Base-by-base conservation (phyloP, 2,797 vertebrate species). In the Sebastes matsubarae region DNA sequence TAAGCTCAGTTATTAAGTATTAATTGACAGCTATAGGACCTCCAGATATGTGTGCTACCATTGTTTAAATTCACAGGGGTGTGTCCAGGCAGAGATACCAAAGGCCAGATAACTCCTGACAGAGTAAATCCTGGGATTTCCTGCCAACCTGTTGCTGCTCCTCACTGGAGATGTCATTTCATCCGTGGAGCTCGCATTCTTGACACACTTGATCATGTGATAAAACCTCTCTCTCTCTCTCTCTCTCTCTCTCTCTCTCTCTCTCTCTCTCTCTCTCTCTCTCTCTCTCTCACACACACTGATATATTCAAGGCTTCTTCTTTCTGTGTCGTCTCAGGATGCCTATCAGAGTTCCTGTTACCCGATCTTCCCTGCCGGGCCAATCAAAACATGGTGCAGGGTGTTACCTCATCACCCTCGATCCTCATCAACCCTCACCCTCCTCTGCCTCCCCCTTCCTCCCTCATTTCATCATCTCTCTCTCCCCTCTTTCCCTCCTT, bases 351-450 rank as follows among this genome's bases (percentile, higher is more conserved):
- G 58, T 75, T 77, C 36, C 32, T 22, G 83, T 80, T 82, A 88
- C 64, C 55, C 10, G 18, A 89, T 90, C 86, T 82, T 50, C 79
- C 75, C 72, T 69, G 12, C 70, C 8, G 67, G 72, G 86, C 86
- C 85, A 87, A 87, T 87, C 74, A 86, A 88, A 87, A 91, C 79
- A 84, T 55, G 66, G 68, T 2, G 1, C 18, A 72, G 68, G 50
- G 61, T 82, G 83, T 92, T 86, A 88, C 85, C 83, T 90, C 86
- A 90, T 88, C 91, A 79, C 71, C 79, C 64, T 75, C 11, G 27
- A 73, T 84, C 58, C 83, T 72, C 83, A 42, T 89, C 80, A 86
- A 68, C 72, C 60, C 77, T 82, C 73, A 64, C 38, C 69, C 65
- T 71, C 70, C 67, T 32, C 59, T 46, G 27, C 27, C 54, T 84